Base-by-base conservation (phyloP, 2,888 invertebrate species). In the Idaea biselata region DNA sequence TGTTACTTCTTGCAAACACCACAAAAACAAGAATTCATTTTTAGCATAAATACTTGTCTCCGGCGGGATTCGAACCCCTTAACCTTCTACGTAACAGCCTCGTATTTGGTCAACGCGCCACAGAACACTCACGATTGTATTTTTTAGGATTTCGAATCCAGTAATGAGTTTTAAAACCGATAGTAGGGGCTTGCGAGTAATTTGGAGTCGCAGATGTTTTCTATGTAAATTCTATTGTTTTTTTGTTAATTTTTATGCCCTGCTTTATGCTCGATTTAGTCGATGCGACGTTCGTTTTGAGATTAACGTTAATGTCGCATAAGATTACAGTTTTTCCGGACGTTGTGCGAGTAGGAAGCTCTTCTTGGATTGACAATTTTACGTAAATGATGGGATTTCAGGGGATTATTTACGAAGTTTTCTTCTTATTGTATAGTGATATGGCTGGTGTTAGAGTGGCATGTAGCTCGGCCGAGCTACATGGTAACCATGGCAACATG, bases 211-310 rank as follows among this genome's bases (percentile, higher is more conserved):
- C 91, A 91, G 91, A 91, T 92, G 91, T 89, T 91, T 88, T 89
- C 90, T 91, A 92, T 91, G 91, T 90, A 86, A 92, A 92, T 92
- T 88, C 89, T 87, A 91, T 91, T 90, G 91, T 91, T 91, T 92
- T 91, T 91, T 91, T 91, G 90, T 89, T 91, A 91, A 91, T 91
- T 91, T 89, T 91, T 91, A 91, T 91, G 89, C 83, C 78, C 80
- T 74, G 80, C 82, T 88, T 90, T 89, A 87, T 87, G 91, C 85
- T 87, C 91, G 86, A 91, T 91, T 90, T 88, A 90, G 86, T 83
- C 80, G 78, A 76, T 78, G 81, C 81, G 78, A 80, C 85, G 84
- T 88, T 88, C 84, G 81, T 80, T 87, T 83, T 82, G 83, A 87
- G 82, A 87, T 88, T 86, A 87, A 88, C 81, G 88, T 88, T 88